These are phyloP conservation scores for Agrotis ipsilon DNA, from an alignment of 2,888 invertebrate genomes.

Conservation along the genomic window DNA sequence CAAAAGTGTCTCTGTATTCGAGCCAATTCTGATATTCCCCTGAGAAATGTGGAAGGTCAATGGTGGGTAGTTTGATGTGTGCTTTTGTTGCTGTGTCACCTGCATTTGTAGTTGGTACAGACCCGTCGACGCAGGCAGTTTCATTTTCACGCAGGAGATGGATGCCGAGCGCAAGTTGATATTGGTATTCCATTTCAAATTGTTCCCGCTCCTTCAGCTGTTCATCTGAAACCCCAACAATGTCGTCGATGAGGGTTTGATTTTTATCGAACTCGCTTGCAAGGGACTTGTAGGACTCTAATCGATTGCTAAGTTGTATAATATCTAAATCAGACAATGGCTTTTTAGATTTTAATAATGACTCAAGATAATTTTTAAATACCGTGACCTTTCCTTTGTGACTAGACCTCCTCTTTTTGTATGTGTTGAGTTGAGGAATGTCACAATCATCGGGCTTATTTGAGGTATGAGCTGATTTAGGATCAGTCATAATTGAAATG, in stretches of 20 bases:
- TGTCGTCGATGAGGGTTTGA: background rate
- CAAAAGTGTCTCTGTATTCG: background rate
- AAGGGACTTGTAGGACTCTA: constrained; percentile 8
- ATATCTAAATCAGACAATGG: background rate
- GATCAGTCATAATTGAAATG: background rate
- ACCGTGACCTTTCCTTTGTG: constrained; percentile 2
- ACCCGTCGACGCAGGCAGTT: constrained; percentile 4
- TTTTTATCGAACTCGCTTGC: constrained; percentile 1
- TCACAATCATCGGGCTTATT: background rate
- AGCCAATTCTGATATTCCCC: background rate
- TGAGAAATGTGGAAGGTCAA: constrained; percentile 6
- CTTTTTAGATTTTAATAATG: constrained; percentile 1
- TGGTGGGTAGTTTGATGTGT: background rate
- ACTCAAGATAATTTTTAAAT: background rate
- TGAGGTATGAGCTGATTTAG: background rate
- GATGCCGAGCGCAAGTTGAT: constrained; percentile 12
- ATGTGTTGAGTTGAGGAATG: background rate
- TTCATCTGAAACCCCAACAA: background rate
- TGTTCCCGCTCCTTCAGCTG: background rate
- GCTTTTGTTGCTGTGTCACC: background rate
- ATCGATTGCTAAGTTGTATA: background rate
- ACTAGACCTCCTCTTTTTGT: background rate
- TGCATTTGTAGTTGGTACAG: background rate
- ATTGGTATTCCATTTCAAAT: constrained; percentile 1
- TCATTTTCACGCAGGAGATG: background rate